Evolutionary conservation across 2,797 vertebrate species (phyloP).

Genomic region (Manis javanica): DNA sequence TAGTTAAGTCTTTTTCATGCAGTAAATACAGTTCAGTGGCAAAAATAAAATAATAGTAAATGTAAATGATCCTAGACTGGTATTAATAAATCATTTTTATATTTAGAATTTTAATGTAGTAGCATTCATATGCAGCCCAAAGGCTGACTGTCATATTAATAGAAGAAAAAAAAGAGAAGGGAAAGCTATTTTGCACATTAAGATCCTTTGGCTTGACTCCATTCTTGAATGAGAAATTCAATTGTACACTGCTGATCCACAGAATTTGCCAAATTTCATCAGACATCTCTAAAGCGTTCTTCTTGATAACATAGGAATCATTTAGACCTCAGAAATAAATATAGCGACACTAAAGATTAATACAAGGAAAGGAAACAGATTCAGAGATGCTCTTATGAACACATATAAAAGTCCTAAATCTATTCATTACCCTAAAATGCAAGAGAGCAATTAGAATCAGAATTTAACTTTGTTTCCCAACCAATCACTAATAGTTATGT

Average conservation of each 20-base stretch:
- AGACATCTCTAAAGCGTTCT: slow-evolving; percentile 78
- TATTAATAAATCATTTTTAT: slow-evolving; percentile 4
- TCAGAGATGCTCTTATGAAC: slow-evolving; percentile 18
- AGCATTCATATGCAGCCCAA: background rate
- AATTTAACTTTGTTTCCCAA: slow-evolving; percentile 56
- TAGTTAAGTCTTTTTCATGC: background rate
- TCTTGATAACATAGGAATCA: slow-evolving; percentile 66
- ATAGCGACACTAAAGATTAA: slow-evolving; percentile 51
- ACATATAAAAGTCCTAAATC: slow-evolving; percentile 64
- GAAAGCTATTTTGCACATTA: slow-evolving; percentile 55
- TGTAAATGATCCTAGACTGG: background rate
- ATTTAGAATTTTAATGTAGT: slow-evolving; percentile 38
- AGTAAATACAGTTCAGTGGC: background rate
- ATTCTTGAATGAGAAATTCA: slow-evolving; percentile 68
- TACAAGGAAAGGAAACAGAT: slow-evolving; percentile 69
- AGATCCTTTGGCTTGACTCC: slow-evolving; percentile 63
- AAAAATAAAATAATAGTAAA: slow-evolving; percentile 27
- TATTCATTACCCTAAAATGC: slow-evolving; percentile 55
- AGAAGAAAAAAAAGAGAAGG: background rate
- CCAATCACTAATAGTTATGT: background rate
- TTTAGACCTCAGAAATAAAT: slow-evolving; percentile 76
- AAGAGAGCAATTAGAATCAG: slow-evolving; percentile 60
- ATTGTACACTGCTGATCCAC: slow-evolving; percentile 68
- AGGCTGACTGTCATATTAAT: slow-evolving; percentile 21
- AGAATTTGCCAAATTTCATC: slow-evolving; percentile 69